These are phyloP conservation scores for Vandiemenella viatica DNA, from an alignment of 2,888 invertebrate species.

Conservation along the genomic window DNA sequence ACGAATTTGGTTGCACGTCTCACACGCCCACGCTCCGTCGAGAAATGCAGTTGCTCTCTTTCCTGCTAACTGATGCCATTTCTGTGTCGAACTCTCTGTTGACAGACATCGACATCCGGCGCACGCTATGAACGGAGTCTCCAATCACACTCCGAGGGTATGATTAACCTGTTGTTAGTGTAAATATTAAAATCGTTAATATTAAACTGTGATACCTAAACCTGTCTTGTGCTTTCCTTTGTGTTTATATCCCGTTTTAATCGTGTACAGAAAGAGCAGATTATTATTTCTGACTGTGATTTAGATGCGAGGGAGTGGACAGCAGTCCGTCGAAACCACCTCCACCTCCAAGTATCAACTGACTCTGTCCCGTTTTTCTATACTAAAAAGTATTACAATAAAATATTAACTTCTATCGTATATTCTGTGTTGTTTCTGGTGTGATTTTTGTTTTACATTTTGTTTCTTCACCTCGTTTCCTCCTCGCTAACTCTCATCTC, in stretches of 20 bases:
- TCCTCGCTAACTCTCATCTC: conserved; percentile 25
- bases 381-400: conserved; percentile 5
- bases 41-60: no score
- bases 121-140: no score
- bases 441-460: conserved; percentile 12
- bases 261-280: background rate
- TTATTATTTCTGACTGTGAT: background rate
- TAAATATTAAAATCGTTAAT: background rate
- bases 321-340: conserved; percentile 22
- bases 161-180: no score
- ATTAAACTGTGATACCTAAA: background rate
- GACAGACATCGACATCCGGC: no score
- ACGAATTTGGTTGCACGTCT: no score
- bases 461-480: conserved; percentile 27
- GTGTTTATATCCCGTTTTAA: background rate
- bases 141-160: background rate
- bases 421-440: conserved; percentile 14
- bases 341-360: conserved; percentile 42
- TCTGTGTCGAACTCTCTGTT: no score
- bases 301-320: background rate
- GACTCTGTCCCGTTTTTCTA: conserved; percentile 36
- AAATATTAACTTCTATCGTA: conserved; percentile 9
- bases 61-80: no score
- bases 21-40: no score
- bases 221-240: background rate